Evolutionary conservation across 35 echinoderm and acorn worm genomes (phyloP), one percentile per base, ranked within the genome.

Genomic region (Acanthaster planci): DNA sequence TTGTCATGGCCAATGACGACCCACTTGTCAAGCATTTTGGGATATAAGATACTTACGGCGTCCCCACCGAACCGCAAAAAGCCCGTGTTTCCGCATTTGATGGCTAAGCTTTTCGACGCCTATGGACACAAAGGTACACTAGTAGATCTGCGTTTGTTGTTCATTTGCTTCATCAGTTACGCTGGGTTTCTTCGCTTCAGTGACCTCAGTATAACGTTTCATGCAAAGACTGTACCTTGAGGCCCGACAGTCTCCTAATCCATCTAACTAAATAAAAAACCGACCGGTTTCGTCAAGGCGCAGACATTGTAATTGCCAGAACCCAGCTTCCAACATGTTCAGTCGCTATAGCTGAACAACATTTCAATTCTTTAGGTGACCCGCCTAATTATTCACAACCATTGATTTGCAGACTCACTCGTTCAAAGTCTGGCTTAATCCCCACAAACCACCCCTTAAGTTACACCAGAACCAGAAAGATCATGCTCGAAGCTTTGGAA

Each of bases 111-210:
- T 16, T 51, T 81, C 0, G 34, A 23, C n/a, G 12, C 38, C 10
- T 51, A 53, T 15, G 79, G 79, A 0, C 79, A 81, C 50, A 22
- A 22, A 5, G 79, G 42, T 14, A 53, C 79, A 21, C 38, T 81
- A 9, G 40, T 51, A 0, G 79, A 81, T 27, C 35, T 81, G 31
- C 2, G 51, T 30, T 6, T 39, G 9, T 12, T 81, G 1, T 81
- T 81, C 35, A 31, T 81, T 52, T 38, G 30, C 34, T 51, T 53
- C 30, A 16, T 81, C 16, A 53, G 42, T 8, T 81, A 81, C 79
- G 40, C 79, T 8, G 79, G 79, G 7, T 81, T 81, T 55, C 34
- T 81, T 16, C 50, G 79, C 1, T 81, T 81, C 36, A 21, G 36
- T 31, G 79, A 81, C 50, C 12, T 81, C 5, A 51, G 38, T n/a